Evolutionary conservation across 2,888 invertebrate genomes (phyloP).

Genomic region (Chaetogeoica ovagalla): DNA sequence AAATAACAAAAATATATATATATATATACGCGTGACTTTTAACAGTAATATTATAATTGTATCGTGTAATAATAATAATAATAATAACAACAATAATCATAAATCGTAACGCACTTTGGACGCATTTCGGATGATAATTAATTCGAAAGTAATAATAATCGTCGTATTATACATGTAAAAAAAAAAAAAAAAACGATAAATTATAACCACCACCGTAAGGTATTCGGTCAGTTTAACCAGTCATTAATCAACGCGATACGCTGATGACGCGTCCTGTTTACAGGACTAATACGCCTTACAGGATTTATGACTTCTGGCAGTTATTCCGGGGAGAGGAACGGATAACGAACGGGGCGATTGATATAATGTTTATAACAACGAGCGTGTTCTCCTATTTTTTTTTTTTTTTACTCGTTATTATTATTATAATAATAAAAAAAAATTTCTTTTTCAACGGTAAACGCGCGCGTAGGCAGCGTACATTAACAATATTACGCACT

Average conservation of each 20-base stretch:
- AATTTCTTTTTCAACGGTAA: too few species aligned
- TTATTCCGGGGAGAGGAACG: not conserved
- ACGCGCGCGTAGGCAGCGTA: not conserved
- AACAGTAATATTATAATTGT: too few species aligned
- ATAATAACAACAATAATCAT: too few species aligned
- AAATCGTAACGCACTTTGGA: not conserved
- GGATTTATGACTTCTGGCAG: slow-evolving; percentile 2
- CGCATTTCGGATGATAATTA: not conserved
- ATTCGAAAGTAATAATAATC: not conserved
- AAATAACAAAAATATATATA: too few species aligned
- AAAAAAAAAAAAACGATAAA: not conserved
- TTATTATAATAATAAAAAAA: too few species aligned
- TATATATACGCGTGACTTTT: too few species aligned
- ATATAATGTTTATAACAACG: not conserved
- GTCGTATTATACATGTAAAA: not conserved
- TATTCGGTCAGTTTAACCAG: not conserved
- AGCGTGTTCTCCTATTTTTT: not conserved
- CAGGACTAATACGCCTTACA: not conserved
- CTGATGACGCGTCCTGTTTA: slow-evolving; percentile 29
- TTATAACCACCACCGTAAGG: not conserved
- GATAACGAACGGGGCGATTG: not conserved
- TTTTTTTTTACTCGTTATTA: too few species aligned
- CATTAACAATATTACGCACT: not conserved
- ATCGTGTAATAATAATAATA: too few species aligned
- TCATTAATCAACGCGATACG: slow-evolving; percentile 32